phyloP scores from a whole-genome alignment of 2,113 vertebrate species.

The Micronycteris hirsuta region DNA sequence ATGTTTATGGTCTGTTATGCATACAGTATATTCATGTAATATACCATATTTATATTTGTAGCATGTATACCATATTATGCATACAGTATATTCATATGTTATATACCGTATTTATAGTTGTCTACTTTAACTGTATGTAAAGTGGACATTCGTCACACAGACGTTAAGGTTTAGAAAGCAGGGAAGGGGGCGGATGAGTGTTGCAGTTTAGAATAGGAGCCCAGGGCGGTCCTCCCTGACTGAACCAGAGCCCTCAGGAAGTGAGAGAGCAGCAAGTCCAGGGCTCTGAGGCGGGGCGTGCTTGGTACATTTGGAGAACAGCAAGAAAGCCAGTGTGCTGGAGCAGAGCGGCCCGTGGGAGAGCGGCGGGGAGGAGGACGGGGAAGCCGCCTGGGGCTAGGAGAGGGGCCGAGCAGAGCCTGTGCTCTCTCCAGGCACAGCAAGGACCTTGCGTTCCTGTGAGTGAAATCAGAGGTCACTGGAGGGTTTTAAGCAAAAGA shows the following conservation, averaged over 20 bases:
- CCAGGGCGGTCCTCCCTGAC: not conserved
- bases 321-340: not conserved
- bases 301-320: not conserved
- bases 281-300: fast-evolving
- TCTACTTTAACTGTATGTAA: not conserved
- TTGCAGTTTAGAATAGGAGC: not conserved
- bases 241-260: not conserved
- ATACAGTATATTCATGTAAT: not conserved
- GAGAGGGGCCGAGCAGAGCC: not conserved
- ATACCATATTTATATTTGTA: too few relatives aligned
- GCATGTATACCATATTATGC: too few relatives aligned
- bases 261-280: not conserved
- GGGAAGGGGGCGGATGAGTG: not conserved
- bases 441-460: not conserved
- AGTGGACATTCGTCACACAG: not conserved
- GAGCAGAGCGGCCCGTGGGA: not conserved
- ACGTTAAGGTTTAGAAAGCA: not conserved
- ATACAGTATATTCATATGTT: too few relatives aligned
- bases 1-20: too few relatives aligned
- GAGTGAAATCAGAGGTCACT: not conserved
- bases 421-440: not conserved
- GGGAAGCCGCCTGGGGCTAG: not conserved
- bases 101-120: too few relatives aligned
- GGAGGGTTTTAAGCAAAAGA: not conserved
- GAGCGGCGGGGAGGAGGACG: not conserved